Conservation (phyloP, 2,113 vertebrate genomes). For the Zapornia atra region DNA sequence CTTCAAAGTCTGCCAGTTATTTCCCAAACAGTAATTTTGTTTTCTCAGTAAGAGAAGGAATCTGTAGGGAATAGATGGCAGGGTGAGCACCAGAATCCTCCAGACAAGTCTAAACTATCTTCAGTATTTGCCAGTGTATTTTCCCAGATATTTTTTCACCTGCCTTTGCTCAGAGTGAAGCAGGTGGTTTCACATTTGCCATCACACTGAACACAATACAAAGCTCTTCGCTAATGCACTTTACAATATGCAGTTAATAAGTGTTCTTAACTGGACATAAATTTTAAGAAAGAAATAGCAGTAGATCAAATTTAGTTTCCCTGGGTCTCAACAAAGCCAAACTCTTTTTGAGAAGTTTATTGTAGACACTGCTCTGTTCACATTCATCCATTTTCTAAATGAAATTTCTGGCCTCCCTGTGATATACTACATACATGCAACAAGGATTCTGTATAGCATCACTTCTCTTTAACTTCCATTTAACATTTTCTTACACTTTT, state of each 20-base stretch:
- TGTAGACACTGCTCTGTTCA: neutral
- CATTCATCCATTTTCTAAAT: neutral
- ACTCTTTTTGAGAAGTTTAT: neutral
- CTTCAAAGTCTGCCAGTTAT: neutral
- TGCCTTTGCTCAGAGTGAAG: neutral
- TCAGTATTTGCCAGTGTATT: neutral
- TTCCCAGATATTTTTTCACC: neutral
- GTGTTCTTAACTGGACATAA: neutral
- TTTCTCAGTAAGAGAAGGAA: neutral
- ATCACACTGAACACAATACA: neutral
- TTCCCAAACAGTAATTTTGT: neutral
- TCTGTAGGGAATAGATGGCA: neutral
- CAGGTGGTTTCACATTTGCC: neutral
- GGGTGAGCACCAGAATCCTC: neutral
- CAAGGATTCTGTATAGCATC: neutral
- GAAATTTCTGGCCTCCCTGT: neutral
- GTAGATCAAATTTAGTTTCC: neutral
- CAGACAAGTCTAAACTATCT: neutral
- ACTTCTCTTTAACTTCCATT: neutral
- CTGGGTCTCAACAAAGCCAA: neutral
- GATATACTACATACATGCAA: neutral
- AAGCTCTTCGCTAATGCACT: neutral
- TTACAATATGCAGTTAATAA: neutral
- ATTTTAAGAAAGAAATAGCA: neutral
- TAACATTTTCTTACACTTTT: neutral